Conservation (phyloP, 2,113 vertebrate species). For the Engraulis encrasicolus region DNA sequence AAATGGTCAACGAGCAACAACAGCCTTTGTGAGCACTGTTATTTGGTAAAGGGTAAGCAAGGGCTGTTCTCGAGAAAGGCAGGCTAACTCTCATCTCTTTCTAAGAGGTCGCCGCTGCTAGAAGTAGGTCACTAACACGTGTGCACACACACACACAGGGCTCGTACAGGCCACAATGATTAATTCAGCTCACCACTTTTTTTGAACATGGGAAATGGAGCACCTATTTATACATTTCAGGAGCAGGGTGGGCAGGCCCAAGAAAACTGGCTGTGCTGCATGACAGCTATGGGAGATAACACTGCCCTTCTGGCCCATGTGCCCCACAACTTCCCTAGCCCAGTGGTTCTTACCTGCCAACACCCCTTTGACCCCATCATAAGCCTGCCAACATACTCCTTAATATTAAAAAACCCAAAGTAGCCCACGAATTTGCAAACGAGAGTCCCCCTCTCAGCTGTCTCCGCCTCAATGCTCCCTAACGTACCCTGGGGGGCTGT, state of each 20-base stretch:
- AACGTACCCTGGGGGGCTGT: too few species aligned
- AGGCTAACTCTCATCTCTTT: background rate
- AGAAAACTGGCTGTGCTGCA: background rate
- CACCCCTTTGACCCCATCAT: too few species aligned
- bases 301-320: background rate
- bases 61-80: background rate
- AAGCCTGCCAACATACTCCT: too few species aligned
- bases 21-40: background rate
- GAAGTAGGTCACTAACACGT: conserved; percentile 27
- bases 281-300: background rate
- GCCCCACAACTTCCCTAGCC: background rate
- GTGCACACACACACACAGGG: conserved; percentile 20
- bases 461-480: too few species aligned
- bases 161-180: conserved; percentile 23
- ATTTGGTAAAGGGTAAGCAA: background rate
- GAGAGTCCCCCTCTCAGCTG: too few species aligned
- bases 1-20: background rate
- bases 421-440: too few species aligned
- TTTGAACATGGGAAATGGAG: conserved; percentile 10
- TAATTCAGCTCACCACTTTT: conserved; percentile 6
- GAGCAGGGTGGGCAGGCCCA: background rate
- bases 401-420: too few species aligned
- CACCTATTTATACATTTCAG: conserved; percentile 4
- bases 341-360: too few species aligned
- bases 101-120: background rate